A percentile compares a stretch with the other conserved stretches of the same genome.
Conservation (phyloP, 2,888 invertebrate genomes). For the Drosophila vallismaia region DNA sequence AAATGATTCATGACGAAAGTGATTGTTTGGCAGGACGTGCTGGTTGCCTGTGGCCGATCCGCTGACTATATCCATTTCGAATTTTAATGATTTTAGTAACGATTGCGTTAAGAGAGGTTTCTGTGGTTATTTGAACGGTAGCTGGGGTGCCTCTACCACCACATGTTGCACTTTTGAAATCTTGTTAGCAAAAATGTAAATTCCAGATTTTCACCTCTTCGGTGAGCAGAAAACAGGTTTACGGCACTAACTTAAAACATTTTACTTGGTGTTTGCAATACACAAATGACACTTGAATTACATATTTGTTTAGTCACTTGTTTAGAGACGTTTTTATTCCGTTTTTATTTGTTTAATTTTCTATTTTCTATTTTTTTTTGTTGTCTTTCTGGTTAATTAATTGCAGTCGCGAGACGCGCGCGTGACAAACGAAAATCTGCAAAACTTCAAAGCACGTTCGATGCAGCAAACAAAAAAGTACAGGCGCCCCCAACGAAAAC, state of each 20-base stretch:
- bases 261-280: conserved; percentile 27
- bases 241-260: conserved; percentile 39
- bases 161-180: conserved; percentile 69
- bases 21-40: conserved; percentile 83
- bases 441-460: conserved; percentile 47
- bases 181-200: conserved; percentile 47
- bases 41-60: conserved; percentile 81
- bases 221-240: conserved; percentile 40
- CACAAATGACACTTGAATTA: conserved; percentile 36
- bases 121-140: conserved; percentile 30
- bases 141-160: conserved; percentile 37
- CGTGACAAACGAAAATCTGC: conserved; percentile 61
- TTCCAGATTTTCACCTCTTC: conserved; percentile 46
- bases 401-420: conserved; percentile 55
- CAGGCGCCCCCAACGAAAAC: conserved; percentile 59
- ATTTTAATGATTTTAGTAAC: conserved; percentile 21
- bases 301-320: conserved; percentile 24
- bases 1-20: conserved; percentile 83
- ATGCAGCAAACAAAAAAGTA: conserved; percentile 51
- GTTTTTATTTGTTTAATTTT: conserved; percentile 3
- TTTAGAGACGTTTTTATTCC: background rate
- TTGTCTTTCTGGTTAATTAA: conserved; percentile 32
- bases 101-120: conserved; percentile 33
- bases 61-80: conserved; percentile 82
- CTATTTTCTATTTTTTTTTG: conserved; percentile 7